Percentiles rank a stretch among this genome's conserved stretches.
These are phyloP conservation scores for Heliconius congener DNA, from an alignment of 1,140 invertebrate species.

Conservation along the genomic window DNA sequence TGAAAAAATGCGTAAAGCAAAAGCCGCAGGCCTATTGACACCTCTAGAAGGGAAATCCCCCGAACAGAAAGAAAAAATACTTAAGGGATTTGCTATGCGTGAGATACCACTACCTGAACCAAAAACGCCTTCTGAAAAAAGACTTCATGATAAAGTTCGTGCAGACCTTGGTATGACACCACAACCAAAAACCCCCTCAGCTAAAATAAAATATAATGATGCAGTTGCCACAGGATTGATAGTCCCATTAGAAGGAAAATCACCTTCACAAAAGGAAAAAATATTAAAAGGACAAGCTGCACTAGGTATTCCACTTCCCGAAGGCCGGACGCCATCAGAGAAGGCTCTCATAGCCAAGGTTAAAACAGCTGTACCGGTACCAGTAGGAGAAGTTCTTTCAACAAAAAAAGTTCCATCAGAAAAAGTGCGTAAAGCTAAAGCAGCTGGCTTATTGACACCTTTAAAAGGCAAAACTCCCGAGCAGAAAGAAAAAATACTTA, in stretches of 20 bases:
- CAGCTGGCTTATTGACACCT: slow-evolving; percentile 45
- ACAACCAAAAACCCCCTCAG: slow-evolving; percentile 36
- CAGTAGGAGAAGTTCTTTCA: neutral
- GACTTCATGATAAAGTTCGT: slow-evolving; percentile 44
- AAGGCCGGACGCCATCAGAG: slow-evolving; percentile 33
- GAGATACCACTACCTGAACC: slow-evolving; percentile 48
- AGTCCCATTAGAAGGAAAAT: slow-evolving; percentile 44
- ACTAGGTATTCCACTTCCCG: slow-evolving; percentile 47
- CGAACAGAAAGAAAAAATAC: slow-evolving; percentile 50
- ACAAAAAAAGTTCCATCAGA: slow-evolving; percentile 26
- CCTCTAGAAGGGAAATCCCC: slow-evolving; percentile 46
- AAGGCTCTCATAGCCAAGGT: slow-evolving; percentile 18
- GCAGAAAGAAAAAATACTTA: slow-evolving; percentile 43
- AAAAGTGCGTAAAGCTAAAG: slow-evolving; percentile 40
- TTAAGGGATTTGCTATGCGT: slow-evolving; percentile 37
- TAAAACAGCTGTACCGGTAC: neutral
- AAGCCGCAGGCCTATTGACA: slow-evolving; percentile 42
- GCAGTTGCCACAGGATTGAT: slow-evolving; percentile 39
- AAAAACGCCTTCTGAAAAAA: slow-evolving; percentile 45
- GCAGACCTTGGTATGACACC: slow-evolving; percentile 31
- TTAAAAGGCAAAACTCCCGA: slow-evolving; percentile 44
- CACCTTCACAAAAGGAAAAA: slow-evolving; percentile 41
- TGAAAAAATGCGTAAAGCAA: slow-evolving; percentile 44
- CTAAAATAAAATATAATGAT: slow-evolving; percentile 40
- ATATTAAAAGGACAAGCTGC: slow-evolving; percentile 43